A percentile compares a stretch with the other conserved stretches of the same genome.
phyloP scores from a whole-genome alignment of 2,797 vertebrate genomes.

The Microchirus variegatus region DNA sequence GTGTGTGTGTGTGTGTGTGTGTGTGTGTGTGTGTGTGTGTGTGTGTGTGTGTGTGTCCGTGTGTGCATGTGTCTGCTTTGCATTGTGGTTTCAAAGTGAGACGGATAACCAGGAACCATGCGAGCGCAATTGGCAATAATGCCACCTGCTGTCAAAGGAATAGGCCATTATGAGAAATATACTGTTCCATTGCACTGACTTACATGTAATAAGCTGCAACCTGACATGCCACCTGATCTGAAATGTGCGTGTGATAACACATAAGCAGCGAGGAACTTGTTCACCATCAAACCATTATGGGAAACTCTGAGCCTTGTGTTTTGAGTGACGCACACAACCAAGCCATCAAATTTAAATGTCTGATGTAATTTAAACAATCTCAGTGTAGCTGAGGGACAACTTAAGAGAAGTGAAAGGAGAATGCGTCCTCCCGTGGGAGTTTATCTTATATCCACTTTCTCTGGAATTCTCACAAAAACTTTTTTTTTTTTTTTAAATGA shows the following conservation, averaged over 20 bases:
- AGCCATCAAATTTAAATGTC: conserved; percentile 42
- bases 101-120: conserved; percentile 46
- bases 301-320: neutral
- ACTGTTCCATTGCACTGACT: conserved; percentile 1
- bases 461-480: conserved; percentile 20
- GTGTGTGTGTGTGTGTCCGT: conserved; percentile 5
- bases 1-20: conserved; percentile 17
- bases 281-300: neutral
- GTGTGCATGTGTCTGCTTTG: conserved; percentile 31
- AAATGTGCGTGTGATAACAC: conserved; percentile 3
- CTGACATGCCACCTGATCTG: conserved; percentile 25
- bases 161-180: conserved; percentile 25
- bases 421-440: neutral
- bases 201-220: conserved; percentile 15
- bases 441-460: conserved; percentile 27
- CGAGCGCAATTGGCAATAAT: conserved; percentile 46
- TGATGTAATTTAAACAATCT: conserved; percentile 4
- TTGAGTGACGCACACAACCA: neutral
- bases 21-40: conserved; percentile 20
- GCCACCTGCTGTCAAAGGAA: conserved; percentile 51
- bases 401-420: conserved; percentile 3
- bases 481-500: too few species aligned
- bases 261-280: neutral
- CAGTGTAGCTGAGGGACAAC: conserved; percentile 14
- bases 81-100: conserved; percentile 21